Percentiles rank a stretch among this genome's conserved stretches.
These are phyloP conservation scores for Zeugodacus cucurbitae DNA, from an alignment of 1,140 invertebrate species.

Conservation along the genomic window DNA sequence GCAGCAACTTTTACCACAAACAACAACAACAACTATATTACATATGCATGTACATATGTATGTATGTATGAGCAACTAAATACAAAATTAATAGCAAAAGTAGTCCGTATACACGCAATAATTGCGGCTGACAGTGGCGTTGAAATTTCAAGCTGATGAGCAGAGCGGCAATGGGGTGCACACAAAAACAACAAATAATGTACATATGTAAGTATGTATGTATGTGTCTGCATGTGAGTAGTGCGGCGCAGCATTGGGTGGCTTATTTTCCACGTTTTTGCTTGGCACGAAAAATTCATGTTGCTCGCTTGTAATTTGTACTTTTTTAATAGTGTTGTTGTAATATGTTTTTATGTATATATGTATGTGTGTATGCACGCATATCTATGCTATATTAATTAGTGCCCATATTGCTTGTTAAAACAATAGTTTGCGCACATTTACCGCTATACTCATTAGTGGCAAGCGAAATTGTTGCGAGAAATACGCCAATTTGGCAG, in stretches of 20 bases:
- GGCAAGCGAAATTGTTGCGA: neutral
- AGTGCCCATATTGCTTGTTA: neutral
- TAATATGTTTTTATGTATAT: neutral
- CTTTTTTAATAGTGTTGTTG: neutral
- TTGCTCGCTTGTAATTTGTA: slow-evolving; percentile 1
- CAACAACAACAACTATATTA: neutral
- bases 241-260: neutral
- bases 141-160: slow-evolving; percentile 16
- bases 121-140: neutral
- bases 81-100: slow-evolving; percentile 5
- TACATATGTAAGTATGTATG: neutral
- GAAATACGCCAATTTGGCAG: neutral
- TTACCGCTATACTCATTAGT: neutral
- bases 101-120: neutral
- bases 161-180: neutral
- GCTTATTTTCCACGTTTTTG: neutral
- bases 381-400: neutral
- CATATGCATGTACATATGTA: neutral
- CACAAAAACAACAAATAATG: neutral
- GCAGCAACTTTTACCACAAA: neutral
- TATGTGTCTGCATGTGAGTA: neutral
- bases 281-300: slow-evolving; percentile 1
- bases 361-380: neutral
- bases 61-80: neutral
- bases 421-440: neutral